Percentiles rank a stretch among this genome's conserved stretches.
Conservation (phyloP, 2,888 invertebrate species). For the Lasioglossum morio region DNA sequence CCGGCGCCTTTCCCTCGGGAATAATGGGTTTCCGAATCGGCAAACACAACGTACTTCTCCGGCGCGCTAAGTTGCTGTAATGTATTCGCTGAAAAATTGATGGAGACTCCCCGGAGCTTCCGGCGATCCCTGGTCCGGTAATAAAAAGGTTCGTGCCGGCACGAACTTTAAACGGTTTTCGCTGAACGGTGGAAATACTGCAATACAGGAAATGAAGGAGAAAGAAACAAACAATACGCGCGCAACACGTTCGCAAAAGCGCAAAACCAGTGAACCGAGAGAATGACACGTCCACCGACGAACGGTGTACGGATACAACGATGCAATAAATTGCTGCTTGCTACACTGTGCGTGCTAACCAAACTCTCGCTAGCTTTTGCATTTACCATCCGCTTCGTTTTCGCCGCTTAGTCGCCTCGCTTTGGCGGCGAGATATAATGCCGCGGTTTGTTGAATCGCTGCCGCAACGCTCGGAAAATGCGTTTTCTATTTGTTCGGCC, state of each 20-base stretch:
- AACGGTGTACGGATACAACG: background rate
- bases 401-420: background rate
- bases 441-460: background rate
- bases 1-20: background rate
- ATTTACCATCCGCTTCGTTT: background rate
- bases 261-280: background rate
- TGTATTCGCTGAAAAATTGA: background rate
- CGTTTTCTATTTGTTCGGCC: background rate
- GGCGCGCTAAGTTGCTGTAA: background rate
- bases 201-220: background rate
- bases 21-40: background rate
- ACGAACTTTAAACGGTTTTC: background rate
- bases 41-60: background rate
- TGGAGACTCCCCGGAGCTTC: background rate
- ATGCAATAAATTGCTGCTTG: conserved; percentile 11
- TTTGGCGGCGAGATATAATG: background rate
- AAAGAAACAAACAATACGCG: background rate
- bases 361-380: conserved; percentile 5
- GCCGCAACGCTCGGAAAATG: background rate
- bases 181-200: background rate
- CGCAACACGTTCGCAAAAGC: background rate
- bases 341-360: background rate
- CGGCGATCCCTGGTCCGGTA: background rate
- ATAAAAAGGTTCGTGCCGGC: background rate
- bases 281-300: background rate